Evolutionary conservation across 2,113 vertebrate genomes (phyloP), one percentile per base, ranked within the genome.

Genomic region (Strigops habroptila): DNA sequence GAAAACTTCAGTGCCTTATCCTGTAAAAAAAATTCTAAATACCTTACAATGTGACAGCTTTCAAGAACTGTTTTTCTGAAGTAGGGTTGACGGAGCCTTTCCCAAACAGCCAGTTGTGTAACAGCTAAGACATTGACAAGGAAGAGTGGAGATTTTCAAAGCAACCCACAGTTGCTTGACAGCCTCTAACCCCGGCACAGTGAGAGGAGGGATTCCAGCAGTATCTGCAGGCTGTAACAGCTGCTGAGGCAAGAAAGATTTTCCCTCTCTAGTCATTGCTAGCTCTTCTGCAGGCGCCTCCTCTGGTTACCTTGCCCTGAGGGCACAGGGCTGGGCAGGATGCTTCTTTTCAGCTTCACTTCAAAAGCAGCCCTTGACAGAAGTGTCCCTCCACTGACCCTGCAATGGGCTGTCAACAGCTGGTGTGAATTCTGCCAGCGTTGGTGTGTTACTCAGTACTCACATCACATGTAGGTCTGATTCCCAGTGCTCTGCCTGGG

Each of bases 391-490:
- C 62, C 79, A 25, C 5, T 80, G 78, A 23, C 35, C 13, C 49
- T 41, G 44, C 35, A 15, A 0, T 6, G 22, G 24, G 39, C 64
- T 41, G 1, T 19, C 41, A 43, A 3, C n/a, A 63, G 84, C 65
- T 33, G 39, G 5, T 39, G 59, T n/a, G 21, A 70, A 10, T 62
- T 31, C 35, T 71, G 62, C 51, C 57, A 30, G 39, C 37, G 5
- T 0, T 16, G 10, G 3, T 9, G 2, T 15, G 25, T 71, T 69
- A 37, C 35, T 43, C 9, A 8, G 27, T 18, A 11, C 23, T 51
- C 17, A 1, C 13, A 3, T 21, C 1, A 7, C 1, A 13, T 6
- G 19, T 7, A 7, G 16, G 11, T 55, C 22, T 0, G 0, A 55
- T 30, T 46, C 30, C 24, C 64, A 21, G 60, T 0, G 1, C 12